Base-by-base conservation (phyloP, 23 tunicate species). In the Diplosoma virens region DNA sequence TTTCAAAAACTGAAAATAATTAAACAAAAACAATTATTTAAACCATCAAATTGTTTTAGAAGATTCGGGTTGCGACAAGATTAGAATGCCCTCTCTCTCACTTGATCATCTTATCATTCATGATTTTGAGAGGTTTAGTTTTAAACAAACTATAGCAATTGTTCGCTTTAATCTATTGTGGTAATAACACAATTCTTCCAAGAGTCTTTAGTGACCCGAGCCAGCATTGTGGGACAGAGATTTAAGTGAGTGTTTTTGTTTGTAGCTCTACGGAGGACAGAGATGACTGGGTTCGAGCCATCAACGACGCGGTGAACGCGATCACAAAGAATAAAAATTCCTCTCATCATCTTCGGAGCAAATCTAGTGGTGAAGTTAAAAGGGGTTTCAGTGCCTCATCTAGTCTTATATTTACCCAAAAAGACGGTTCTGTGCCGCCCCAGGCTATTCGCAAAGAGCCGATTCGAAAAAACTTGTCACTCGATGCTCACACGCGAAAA, bases 241-340 rank as follows among this genome's bases (percentile, higher is more conserved):
- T n/a, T n/a, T n/a, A n/a, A n/a, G n/a, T n/a, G n/a, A n/a, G n/a
- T n/a, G n/a, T 9, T 9, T 45, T 16, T 45, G 16, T 56, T 14
- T 18, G 22, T 71, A 83, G 88, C 30, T 33, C 82, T 20, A 45
- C 59, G 3, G 89, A 78, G 11, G 89, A 84, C 2, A 66, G 80
- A 34, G 89, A 84, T 1, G 45, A 76, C 4, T 84, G 89, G 89
- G 53, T 84, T 14, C 34, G 47, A 7, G 77, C 83, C 1, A 55
- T 77, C 53, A 77, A 78, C 58, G 47, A 77, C n/a, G 83, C 89
- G 25, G 67, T 84, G 31, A 70, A 52, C 17, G 37, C 23, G 47
- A 23, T 2, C 26, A 24, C 36, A 3, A 52, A 67, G 25, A 37
- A 67, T 17, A 9, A 67, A 34, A 67, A 67, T 27, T 67, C 74